phyloP scores from a whole-genome alignment of 23 tunicate species.

The Pegea sp. region DNA sequence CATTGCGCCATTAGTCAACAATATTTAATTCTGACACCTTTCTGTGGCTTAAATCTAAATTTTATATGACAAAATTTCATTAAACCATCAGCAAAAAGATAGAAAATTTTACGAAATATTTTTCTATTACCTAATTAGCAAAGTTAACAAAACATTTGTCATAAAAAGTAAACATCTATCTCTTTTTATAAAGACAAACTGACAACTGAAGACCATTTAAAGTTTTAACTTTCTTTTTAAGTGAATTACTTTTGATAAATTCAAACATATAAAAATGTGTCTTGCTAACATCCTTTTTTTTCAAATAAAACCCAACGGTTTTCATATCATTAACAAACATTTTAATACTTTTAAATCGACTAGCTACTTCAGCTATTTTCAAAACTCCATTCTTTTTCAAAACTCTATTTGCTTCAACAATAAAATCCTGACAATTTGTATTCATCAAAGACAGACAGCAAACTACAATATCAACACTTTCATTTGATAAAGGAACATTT shows the following conservation, averaged over 20 bases:
- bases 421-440: constrained; percentile 35
- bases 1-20: too few species aligned
- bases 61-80: too few species aligned
- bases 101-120: too few species aligned
- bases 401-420: constrained; percentile 64
- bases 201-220: constrained; percentile 6
- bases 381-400: constrained; percentile 28
- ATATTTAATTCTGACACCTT: too few species aligned
- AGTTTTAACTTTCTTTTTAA: not conserved
- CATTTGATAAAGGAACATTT: constrained; percentile 38
- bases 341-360: constrained; percentile 28
- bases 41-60: too few species aligned
- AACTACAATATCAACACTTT: constrained; percentile 49
- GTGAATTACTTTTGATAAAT: constrained; percentile 15
- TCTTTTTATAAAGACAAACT: constrained; percentile 38
- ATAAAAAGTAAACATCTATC: too few species aligned
- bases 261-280: constrained; percentile 47
- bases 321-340: constrained; percentile 25
- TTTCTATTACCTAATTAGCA: too few species aligned
- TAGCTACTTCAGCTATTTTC: constrained; percentile 70
- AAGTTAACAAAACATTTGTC: too few species aligned
- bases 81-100: too few species aligned
- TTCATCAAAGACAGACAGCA: constrained; percentile 73
- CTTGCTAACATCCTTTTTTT: constrained; percentile 25
- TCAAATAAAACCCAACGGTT: constrained; percentile 32